Evolutionary conservation across 2,113 vertebrate species (phyloP).

Genomic region (Stercorarius parasiticus): DNA sequence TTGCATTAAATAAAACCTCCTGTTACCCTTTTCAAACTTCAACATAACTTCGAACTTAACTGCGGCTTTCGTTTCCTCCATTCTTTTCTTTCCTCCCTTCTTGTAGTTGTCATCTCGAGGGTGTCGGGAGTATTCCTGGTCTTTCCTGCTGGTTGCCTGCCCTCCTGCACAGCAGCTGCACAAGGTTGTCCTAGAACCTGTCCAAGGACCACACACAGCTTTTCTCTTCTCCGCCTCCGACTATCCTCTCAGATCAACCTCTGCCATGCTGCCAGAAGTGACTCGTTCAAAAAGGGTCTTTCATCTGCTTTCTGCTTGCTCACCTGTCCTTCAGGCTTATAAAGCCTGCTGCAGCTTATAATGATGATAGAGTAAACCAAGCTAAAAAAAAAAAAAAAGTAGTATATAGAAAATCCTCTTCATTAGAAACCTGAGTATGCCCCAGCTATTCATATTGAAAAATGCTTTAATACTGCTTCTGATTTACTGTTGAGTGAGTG

Average conservation of each 20-base stretch:
- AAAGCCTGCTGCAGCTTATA: not conserved
- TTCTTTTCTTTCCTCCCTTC: not conserved
- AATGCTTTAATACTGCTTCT: not conserved
- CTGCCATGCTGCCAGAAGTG: not conserved
- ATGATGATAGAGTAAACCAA: not conserved
- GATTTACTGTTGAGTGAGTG: not conserved
- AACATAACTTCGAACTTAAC: not conserved
- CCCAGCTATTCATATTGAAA: not conserved
- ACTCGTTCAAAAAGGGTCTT: not conserved
- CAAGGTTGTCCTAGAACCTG: not conserved
- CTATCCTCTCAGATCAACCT: conserved; percentile 3
- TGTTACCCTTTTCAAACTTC: not conserved
- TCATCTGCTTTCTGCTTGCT: conserved; percentile 27
- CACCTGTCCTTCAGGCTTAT: not conserved
- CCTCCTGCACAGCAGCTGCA: not conserved
- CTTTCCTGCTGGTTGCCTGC: not conserved
- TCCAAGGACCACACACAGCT: not conserved
- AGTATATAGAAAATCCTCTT: not conserved
- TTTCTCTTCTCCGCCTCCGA: not conserved
- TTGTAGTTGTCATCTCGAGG: not conserved
- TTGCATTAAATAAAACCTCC: not conserved
- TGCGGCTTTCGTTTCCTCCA: not conserved
- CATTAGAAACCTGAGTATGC: not conserved
- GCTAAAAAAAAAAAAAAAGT: not conserved
- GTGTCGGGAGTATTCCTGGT: not conserved